Evolutionary conservation across 2,113 vertebrate genomes (phyloP), one percentile per base, ranked within the genome.

Genomic region (Alligator mississippiensis): DNA sequence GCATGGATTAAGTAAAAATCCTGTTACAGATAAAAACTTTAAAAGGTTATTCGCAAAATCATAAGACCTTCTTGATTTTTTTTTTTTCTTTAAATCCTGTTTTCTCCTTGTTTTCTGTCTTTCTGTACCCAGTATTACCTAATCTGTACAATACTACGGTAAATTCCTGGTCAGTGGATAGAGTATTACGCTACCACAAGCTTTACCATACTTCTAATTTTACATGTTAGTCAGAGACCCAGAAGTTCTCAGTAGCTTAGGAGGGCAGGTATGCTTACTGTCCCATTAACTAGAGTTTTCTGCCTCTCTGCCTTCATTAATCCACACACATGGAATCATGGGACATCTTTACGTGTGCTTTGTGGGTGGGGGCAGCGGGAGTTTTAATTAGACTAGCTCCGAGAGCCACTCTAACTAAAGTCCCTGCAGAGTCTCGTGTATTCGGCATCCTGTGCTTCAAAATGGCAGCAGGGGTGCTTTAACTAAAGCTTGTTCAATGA

Each of bases 61-160:
- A 0, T 88, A 90, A 94, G 83, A 88, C 25, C 21, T 27, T 93
- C 90, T 74, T 77, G 54, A 10, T 0, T 87, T 89, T 95, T 85
- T n/a, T 18, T 70, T 54, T 11, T 15, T 28, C 61, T 59, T 80
- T 70, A 80, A 96, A 96, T 94, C 90, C 62, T 80, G 77, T 83
- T 94, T 93, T 93, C 21, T 28, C 76, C 85, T 95, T 96, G 90
- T 92, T 94, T 87, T 96, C 80, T 82, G 77, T 75, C 57, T 85
- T 63, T 62, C 58, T 4, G 3, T 70, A 79, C 85, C 60, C 86
- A 79, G 16, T 58, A 38, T 54, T 72, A 89, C n/a, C 85, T 89
- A 59, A 86, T 89, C 94, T 94, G 82, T 59, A 76, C 1, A 0
- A 88, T 38, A 72, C 55, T 82, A 54, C 14, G 80, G 92, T 84